Percentiles rank a stretch among this genome's conserved stretches.
phyloP scores from a whole-genome alignment of 2,797 vertebrate genomes.

The Pangasius larnaudii region DNA sequence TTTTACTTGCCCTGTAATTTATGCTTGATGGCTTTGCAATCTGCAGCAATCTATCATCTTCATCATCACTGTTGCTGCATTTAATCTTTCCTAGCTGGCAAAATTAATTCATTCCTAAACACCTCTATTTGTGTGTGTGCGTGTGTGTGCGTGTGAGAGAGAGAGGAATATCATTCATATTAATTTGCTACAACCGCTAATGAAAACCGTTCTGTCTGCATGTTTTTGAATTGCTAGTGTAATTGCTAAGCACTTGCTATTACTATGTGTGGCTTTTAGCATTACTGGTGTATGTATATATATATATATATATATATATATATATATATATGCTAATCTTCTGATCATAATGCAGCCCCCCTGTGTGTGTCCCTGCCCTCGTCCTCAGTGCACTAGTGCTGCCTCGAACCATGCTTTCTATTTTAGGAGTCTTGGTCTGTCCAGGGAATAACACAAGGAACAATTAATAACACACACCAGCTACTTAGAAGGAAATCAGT shows the following conservation, averaged over 20 bases:
- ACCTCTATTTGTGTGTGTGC: slow-evolving; percentile 10
- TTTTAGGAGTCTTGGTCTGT: slow-evolving; percentile 14
- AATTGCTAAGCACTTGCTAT: background rate
- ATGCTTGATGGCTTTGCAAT: slow-evolving; percentile 80
- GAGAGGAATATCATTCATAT: slow-evolving; percentile 51
- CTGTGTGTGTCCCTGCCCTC: slow-evolving; percentile 15
- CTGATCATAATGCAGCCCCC: slow-evolving; percentile 69
- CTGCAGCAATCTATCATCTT: slow-evolving; percentile 77
- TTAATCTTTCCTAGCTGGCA: slow-evolving; percentile 54
- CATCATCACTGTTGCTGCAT: slow-evolving; percentile 65
- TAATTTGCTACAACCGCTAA: slow-evolving; percentile 25
- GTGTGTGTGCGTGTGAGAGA: slow-evolving; percentile 45
- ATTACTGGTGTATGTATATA: background rate
- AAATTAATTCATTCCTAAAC: slow-evolving; percentile 54
- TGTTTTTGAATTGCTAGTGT: background rate
- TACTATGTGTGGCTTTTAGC: background rate
- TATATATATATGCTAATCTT: background rate
- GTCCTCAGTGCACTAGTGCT: background rate
- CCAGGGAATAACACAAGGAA: slow-evolving; percentile 8
- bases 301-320: background rate
- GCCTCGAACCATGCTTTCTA: background rate
- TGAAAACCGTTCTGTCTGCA: slow-evolving; percentile 26
- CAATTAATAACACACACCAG: background rate
- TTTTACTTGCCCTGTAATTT: slow-evolving; percentile 79
- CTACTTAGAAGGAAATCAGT: background rate